Evolutionary conservation across 1,140 invertebrate species (phyloP), one percentile per base, ranked within the genome.

Genomic region (Contarinia nasturtii): DNA sequence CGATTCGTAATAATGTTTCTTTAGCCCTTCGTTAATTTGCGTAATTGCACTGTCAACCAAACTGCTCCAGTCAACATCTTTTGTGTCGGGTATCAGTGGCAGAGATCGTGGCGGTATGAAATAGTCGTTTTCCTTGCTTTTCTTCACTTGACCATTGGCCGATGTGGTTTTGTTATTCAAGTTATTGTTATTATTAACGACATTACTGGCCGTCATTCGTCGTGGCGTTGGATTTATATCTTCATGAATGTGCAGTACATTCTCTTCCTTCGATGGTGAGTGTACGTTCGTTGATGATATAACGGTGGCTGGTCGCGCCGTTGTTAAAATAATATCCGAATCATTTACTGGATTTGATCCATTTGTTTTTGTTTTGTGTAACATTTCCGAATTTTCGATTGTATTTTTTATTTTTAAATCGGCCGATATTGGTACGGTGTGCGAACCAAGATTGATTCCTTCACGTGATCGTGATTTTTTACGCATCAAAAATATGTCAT

Each of bases 41-140:
- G 18, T 43, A 8, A 43, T 81, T 18, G 82, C 82, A 11, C 80
- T 81, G 55, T 83, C 77, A 5, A 86, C 81, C 14, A 87, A 67
- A 59, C 75, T 76, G 8, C 76, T 73, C 83, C 82, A 86, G 59
- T 86, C 81, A 50, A 82, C 71, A 20, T 77, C 72, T 11, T 66
- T 57, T 2, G 67, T 61, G 54, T 76, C 74, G 0, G 75, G 72
- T n/a, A 50, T 14, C 44, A 78, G 58, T 7, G 75, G 74, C 41
- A 71, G 59, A 21, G 60, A 51, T 21, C 64, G 51, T 54, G 53
- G 7, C 36, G 43, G 38, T 54, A 55, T n/a, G 49, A 50, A 18
- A 11, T 40, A 19, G 20, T 22, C 12, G 14, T 33, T 41, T 34
- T 36, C 18, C 10, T 3, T 20, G 8, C 15, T 37, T 14, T 44